Conservation (phyloP, 2,797 vertebrate genomes). For the Chiroxiphia lanceolata region DNA sequence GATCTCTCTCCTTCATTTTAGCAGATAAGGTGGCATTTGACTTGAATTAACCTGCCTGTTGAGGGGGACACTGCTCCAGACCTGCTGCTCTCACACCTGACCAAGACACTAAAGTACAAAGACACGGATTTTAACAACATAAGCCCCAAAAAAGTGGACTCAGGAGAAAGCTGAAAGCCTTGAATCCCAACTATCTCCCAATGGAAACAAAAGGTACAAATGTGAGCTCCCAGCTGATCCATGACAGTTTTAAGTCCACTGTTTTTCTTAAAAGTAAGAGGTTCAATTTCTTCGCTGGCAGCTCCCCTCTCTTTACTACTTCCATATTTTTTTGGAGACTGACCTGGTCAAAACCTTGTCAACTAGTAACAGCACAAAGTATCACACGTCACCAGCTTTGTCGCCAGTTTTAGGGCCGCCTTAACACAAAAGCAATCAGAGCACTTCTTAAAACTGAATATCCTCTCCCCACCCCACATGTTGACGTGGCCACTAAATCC, state of each 20-base stretch:
- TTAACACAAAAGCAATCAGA: slow-evolving; percentile 23
- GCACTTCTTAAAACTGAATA: neutral
- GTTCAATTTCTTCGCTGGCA: neutral
- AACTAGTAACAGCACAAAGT: neutral
- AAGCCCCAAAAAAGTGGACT: neutral
- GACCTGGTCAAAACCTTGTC: neutral
- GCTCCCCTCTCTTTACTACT: neutral
- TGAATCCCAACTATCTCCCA: neutral
- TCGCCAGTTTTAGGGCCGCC: neutral
- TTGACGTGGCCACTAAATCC: slow-evolving; percentile 59
- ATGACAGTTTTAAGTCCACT: neutral
- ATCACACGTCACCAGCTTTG: neutral
- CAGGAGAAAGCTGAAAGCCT: neutral
- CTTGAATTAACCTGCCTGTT: neutral
- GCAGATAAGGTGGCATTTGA: neutral
- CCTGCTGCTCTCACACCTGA: slow-evolving; percentile 30
- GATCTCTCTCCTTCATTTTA: neutral
- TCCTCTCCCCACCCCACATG: neutral
- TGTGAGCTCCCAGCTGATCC: neutral
- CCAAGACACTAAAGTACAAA: neutral
- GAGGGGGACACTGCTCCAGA: slow-evolving; percentile 2
- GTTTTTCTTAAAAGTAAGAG: neutral
- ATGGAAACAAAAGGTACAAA: neutral
- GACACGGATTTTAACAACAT: neutral
- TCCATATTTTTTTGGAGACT: neutral